Percentiles rank a stretch among this genome's conserved stretches.
phyloP scores from a whole-genome alignment of 2,888 invertebrate genomes.

The Drosophila putrida region DNA sequence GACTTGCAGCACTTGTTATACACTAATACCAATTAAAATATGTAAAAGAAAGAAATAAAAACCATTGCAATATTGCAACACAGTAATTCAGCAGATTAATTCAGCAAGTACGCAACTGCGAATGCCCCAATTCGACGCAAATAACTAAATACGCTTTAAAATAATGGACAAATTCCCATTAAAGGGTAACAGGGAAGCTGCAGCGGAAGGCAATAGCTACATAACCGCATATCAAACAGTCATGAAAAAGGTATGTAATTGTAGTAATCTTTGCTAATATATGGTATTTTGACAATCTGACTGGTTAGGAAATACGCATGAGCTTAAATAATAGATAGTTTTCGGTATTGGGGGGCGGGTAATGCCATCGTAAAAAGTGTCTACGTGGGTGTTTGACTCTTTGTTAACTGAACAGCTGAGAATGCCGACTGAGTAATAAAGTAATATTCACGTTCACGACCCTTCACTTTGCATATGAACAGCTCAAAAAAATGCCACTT shows the following conservation, averaged over 20 bases:
- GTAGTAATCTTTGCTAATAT: conserved; percentile 8
- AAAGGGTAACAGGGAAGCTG: conserved; percentile 87
- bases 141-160: conserved; percentile 26
- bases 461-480: conserved; percentile 1
- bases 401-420: conserved; percentile 39
- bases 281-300: not conserved
- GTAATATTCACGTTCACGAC: not conserved
- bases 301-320: conserved; percentile 2
- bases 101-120: conserved; percentile 19
- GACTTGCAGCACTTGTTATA: conserved; percentile 57
- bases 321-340: not conserved
- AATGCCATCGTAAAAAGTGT: conserved; percentile 51
- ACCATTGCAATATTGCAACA: conserved; percentile 59
- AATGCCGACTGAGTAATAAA: conserved; percentile 3
- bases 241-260: conserved; percentile 87
- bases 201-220: conserved; percentile 85
- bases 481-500: conserved; percentile 22
- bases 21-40: conserved; percentile 58
- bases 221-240: conserved; percentile 88
- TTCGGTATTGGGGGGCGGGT: conserved; percentile 64
- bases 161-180: conserved; percentile 90
- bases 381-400: conserved; percentile 50
- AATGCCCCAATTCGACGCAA: conserved; percentile 5
- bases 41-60: conserved; percentile 38
- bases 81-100: conserved; percentile 44